phyloP scores from a whole-genome alignment of 2,888 invertebrate species.

The Leptinotarsa juncta region DNA sequence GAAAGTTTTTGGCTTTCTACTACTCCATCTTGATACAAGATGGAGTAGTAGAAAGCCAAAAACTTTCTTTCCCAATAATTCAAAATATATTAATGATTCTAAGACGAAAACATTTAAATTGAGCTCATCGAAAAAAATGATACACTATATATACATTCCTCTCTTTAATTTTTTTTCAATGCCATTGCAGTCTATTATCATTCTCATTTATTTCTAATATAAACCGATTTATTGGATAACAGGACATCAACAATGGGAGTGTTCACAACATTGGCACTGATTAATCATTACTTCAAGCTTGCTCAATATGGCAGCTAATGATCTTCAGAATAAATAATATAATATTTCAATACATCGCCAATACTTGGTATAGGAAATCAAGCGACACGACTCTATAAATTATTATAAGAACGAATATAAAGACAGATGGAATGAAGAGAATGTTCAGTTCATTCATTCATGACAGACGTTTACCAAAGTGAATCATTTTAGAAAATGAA shows the following conservation, averaged over 20 bases:
- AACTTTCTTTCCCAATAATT: too few species aligned
- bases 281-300: background rate
- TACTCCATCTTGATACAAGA: too few species aligned
- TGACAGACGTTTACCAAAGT: background rate
- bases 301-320: background rate
- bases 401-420: background rate
- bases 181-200: too few species aligned
- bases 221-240: background rate
- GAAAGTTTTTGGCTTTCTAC: too few species aligned
- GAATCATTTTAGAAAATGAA: background rate
- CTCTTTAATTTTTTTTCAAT: too few species aligned
- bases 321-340: background rate
- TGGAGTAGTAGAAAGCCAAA: too few species aligned
- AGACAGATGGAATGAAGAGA: background rate
- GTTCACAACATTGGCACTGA: background rate
- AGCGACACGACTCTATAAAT: background rate
- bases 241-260: background rate
- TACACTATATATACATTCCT: too few species aligned
- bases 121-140: too few species aligned
- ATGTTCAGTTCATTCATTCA: background rate
- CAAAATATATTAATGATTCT: too few species aligned
- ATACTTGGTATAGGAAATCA: background rate
- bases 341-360: background rate
- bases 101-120: too few species aligned
- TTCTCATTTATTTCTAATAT: background rate